phyloP scores from a whole-genome alignment of 2,888 invertebrate species.

The Trissonchulus sp. region DNA sequence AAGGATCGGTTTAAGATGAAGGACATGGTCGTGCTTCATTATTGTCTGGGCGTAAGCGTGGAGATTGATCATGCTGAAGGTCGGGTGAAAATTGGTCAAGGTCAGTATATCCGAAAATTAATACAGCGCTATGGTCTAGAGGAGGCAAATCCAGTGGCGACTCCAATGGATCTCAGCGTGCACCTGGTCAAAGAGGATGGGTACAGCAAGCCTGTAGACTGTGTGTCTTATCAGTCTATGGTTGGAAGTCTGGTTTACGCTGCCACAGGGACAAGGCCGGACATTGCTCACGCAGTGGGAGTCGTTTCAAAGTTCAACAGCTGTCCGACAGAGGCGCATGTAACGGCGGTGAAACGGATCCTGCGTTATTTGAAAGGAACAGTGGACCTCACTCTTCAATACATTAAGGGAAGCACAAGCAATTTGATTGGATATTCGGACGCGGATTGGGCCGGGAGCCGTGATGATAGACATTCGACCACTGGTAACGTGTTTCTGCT shows the following conservation, averaged over 20 bases:
- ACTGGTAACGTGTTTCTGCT: too few relatives aligned
- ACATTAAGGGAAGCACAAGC: neutral
- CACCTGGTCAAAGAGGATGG: neutral
- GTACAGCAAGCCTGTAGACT: conserved; percentile 9
- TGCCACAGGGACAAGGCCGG: conserved; percentile 29
- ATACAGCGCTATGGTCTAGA: conserved; percentile 24
- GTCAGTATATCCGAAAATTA: conserved; percentile 29
- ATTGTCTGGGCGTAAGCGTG: neutral
- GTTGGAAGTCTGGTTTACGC: conserved; percentile 28
- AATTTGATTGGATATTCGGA: conserved; percentile 39
- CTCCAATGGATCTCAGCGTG: conserved; percentile 22
- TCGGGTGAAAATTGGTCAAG: too few relatives aligned
- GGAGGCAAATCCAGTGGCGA: conserved; percentile 29
- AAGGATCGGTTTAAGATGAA: neutral
- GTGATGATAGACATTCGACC: too few relatives aligned
- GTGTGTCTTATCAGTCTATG: conserved; percentile 14
- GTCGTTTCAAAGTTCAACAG: too few relatives aligned
- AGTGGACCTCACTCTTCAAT: neutral
- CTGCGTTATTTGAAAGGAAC: conserved; percentile 34
- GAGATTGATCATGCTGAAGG: too few relatives aligned
- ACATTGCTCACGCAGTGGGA: too few relatives aligned
- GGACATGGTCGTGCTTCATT: neutral
- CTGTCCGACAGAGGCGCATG: conserved; percentile 32
- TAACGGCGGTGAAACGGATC: conserved; percentile 34
- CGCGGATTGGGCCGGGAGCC: conserved; percentile 47